These are phyloP conservation scores for Heliconius hermathena DNA, from an alignment of 1,140 invertebrate genomes.

Conservation along the genomic window DNA sequence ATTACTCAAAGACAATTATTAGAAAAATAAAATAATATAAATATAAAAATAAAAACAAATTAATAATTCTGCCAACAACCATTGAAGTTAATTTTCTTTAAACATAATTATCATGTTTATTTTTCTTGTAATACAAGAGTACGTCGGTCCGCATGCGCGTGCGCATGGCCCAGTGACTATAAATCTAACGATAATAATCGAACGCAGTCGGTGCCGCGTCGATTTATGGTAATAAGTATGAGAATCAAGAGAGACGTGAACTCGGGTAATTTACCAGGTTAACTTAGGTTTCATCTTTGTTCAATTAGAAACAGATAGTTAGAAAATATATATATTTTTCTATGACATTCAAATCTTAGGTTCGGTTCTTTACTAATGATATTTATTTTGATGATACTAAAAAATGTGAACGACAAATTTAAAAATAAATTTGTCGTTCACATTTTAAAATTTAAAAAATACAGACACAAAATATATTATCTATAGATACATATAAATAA, in stretches of 20 bases:
- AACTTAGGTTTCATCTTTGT: conserved; percentile 2
- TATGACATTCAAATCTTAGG: too few relatives aligned
- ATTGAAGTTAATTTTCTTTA: not conserved
- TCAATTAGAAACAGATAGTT: not conserved
- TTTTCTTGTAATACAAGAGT: conserved; percentile 11
- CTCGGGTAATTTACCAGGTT: conserved; percentile 37
- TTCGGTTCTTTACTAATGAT: too few relatives aligned
- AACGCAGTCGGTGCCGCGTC: conserved; percentile 46
- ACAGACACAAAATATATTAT: too few relatives aligned
- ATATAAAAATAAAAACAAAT: not conserved
- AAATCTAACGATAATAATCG: conserved; percentile 70
- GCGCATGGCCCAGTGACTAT: conserved; percentile 47
- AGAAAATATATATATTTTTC: too few relatives aligned
- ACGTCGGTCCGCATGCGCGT: conserved; percentile 20
- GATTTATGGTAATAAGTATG: conserved; percentile 68
- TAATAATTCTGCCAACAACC: not conserved
- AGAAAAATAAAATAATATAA: conserved; percentile 17
- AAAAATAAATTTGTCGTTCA: too few relatives aligned
- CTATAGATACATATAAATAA: too few relatives aligned
- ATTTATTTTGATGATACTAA: not conserved
- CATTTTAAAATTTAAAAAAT: too few relatives aligned
- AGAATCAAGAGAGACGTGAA: conserved; percentile 45
- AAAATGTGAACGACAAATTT: too few relatives aligned
- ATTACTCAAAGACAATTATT: not conserved
- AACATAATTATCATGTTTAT: conserved; percentile 11